Evolutionary conservation across 1,140 invertebrate species (phyloP).

Genomic region (Megalopta genalis): DNA sequence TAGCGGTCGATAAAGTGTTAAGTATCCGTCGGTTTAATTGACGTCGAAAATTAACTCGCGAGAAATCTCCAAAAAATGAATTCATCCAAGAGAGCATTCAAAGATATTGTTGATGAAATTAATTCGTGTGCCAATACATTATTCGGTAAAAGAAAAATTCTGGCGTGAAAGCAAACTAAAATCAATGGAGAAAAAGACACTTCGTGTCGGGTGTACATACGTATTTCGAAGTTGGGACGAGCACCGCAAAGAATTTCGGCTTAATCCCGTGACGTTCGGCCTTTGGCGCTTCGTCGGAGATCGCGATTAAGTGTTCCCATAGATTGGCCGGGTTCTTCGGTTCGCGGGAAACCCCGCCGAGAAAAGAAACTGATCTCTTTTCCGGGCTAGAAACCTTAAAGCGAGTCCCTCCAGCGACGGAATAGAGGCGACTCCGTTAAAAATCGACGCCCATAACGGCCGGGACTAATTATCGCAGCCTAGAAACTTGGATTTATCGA

Average conservation of each 20-base stretch:
- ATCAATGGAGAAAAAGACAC: not conserved
- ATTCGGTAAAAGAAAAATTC: no score
- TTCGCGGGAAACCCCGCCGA: not conserved
- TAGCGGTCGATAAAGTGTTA: no score
- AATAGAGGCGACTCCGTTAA: not conserved
- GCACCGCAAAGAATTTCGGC: conserved; percentile 14
- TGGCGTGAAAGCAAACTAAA: no score
- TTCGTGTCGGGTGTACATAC: not conserved
- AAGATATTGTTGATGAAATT: no score
- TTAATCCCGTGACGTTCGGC: conserved; percentile 21
- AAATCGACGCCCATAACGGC: not conserved
- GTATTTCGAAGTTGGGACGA: not conserved
- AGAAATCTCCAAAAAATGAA: no score
- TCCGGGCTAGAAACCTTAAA: conserved; percentile 1
- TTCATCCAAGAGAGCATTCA: no score
- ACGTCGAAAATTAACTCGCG: no score
- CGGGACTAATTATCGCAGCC: conserved; percentile 11
- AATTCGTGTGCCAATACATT: no score
- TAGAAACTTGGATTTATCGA: not conserved
- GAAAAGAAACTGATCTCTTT: conserved; percentile 27
- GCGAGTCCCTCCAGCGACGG: no score
- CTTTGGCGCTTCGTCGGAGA: conserved; percentile 26
- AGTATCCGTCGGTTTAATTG: no score
- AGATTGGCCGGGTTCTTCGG: conserved; percentile 13
- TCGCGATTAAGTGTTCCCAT: conserved; percentile 42